A percentile compares a stretch with the other conserved stretches of the same genome.
These are phyloP conservation scores for Heliocidaris erythrogramma DNA, from an alignment of 35 echinoderm and acorn worm species.

Conservation along the genomic window DNA sequence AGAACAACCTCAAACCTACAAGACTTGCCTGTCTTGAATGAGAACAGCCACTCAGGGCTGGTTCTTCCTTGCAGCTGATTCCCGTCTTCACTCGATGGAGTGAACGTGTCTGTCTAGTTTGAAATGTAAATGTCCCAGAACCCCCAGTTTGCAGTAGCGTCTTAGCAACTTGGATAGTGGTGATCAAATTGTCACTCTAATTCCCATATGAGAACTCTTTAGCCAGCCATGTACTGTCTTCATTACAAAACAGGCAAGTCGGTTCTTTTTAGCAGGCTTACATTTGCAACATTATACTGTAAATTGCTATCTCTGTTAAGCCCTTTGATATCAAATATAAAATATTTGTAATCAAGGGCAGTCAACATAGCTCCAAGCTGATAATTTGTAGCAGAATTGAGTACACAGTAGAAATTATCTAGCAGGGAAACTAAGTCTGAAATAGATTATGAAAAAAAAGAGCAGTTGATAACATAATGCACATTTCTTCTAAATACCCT, in stretches of 20 bases:
- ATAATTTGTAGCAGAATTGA: background rate
- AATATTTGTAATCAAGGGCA: slow-evolving; percentile 28
- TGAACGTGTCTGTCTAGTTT: slow-evolving; percentile 40
- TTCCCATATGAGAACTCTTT: slow-evolving; percentile 26
- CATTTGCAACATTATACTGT: background rate
- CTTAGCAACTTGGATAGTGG: slow-evolving; percentile 50
- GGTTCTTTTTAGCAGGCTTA: background rate
- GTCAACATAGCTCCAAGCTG: background rate
- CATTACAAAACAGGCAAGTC: slow-evolving; percentile 50
- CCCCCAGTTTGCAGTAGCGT: slow-evolving; percentile 32
- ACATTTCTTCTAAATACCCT: background rate
- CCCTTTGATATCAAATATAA: slow-evolving; percentile 8
- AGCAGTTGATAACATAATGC: background rate
- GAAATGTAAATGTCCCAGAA: slow-evolving; percentile 26
- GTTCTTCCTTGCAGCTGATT: slow-evolving; percentile 51
- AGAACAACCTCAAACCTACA: slow-evolving; percentile 19
- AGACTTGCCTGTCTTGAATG: slow-evolving; percentile 54
- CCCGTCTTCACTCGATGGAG: slow-evolving; percentile 44
- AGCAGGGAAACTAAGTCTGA: background rate
- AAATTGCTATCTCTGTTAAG: background rate
- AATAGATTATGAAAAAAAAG: background rate
- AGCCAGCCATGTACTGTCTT: slow-evolving; percentile 34
- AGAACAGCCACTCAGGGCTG: slow-evolving; percentile 37
- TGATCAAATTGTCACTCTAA: slow-evolving; percentile 55
- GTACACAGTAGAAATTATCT: background rate